Evolutionary conservation across 2,888 invertebrate species (phyloP), one percentile per base, ranked within the genome.

Genomic region (Sceliomorpha sp.): DNA sequence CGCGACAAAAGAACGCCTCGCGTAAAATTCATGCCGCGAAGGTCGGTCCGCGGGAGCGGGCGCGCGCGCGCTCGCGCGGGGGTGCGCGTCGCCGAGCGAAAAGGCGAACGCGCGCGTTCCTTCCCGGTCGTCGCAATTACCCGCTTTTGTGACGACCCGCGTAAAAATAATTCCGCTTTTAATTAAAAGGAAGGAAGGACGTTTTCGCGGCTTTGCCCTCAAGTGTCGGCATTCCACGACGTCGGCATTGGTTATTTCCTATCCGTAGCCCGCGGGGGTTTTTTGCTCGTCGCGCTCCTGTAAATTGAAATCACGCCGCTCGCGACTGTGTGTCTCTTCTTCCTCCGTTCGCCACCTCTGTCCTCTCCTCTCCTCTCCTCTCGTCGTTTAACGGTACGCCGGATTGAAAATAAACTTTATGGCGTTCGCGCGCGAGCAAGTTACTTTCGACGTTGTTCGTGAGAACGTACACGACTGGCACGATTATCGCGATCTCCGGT

Each of bases 351-450:
- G 20, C 39, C 48, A 58, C 68, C 56, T 56, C 55, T 36, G 53
- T 51, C 39, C 39, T 60, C 45, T 55, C 62, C 48, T 50, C 56
- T 55, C 42, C 60, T 34, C 68, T 53, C 59, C 64, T 63, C 59
- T 62, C 60, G 36, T 72, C 66, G 63, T 66, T 74, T 74, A 76
- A 76, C 76, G 74, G 76, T 64, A 71, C 47, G 62, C 31, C 58
- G 73, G 69, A 73, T 76, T 74, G 72, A 76, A 76, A 76, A 76
- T 74, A 74, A 68, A 69, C 69, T 74, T 76, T 74, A 76, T 73
- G 69, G 70, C 67, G 47, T 63, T 63, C 58, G 73, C 70, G 60
- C 62, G 63, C 66, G 56, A 63, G 67, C 68, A 70, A 53, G 69
- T 66, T 72, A 68, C 70, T 72, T 70, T 70, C 66, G 70, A 69